These are phyloP conservation scores for Phrynocephalus versicolor DNA, from an alignment of 2,113 vertebrate genomes.

Conservation along the genomic window DNA sequence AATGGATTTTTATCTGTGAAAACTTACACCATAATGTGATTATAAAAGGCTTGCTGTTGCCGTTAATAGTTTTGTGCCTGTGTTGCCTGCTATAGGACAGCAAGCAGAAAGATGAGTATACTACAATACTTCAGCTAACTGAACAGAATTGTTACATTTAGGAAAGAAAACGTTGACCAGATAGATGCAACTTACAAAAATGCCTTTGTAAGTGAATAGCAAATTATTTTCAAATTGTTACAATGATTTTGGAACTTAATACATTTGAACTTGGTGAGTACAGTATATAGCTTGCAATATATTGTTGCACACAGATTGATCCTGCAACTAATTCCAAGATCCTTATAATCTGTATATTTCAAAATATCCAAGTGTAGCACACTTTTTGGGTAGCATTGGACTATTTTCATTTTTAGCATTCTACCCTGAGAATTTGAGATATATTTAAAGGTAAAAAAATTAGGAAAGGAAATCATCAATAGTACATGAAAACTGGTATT, in stretches of 20 bases:
- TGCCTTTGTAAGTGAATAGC: not conserved
- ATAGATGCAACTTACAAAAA: conserved; percentile 12
- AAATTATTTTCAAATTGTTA: not conserved
- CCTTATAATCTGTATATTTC: not conserved
- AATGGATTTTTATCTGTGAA: too few relatives aligned
- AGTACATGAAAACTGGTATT: conserved; percentile 5
- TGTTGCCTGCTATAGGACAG: not conserved
- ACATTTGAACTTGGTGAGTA: too few relatives aligned
- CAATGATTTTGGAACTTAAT: conserved; percentile 18
- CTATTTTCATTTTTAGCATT: not conserved
- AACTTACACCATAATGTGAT: too few relatives aligned
- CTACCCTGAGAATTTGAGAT: not conserved
- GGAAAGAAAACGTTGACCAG: not conserved
- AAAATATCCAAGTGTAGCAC: conserved; percentile 4
- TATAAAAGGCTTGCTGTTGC: too few relatives aligned
- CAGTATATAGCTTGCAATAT: not conserved
- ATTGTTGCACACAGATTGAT: not conserved
- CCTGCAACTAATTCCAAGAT: not conserved
- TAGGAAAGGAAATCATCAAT: not conserved
- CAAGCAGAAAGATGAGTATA: not conserved
- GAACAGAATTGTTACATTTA: not conserved
- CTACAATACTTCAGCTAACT: not conserved
- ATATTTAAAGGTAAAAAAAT: not conserved
- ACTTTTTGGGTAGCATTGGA: not conserved
- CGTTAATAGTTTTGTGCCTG: not conserved